Base-by-base conservation (phyloP, 2,797 vertebrate genomes). In the Neopelma chrysocephalum region DNA sequence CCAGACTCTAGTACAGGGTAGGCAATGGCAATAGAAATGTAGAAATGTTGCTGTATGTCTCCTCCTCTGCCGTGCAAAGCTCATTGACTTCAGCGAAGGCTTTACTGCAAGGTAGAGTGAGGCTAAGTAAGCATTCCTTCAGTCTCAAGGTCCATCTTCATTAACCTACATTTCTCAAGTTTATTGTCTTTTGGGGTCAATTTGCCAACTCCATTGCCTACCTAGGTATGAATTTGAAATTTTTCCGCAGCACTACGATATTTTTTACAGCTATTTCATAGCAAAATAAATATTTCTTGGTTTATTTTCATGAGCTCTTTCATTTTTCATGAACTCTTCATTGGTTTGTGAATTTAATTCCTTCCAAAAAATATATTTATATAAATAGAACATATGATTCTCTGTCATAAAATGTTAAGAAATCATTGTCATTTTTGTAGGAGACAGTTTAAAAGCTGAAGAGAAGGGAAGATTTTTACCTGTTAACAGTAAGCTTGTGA, bases 11-110 rank as follows among this genome's bases (percentile, higher is more conserved):
- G 4, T 21, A 0, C 15, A 22, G 32, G 9, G 26, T 69, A 51
- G 60, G 22, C 31, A 77, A 1, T 47, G 31, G 43, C 38, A 56
- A 29, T 8, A 58, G 18, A 64, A 80, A 25, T 68, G 16, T 22
- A 0, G 25, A 18, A 64, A 34, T 8, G 2, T 34, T 78, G 61
- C 56, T 42, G 6, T 12, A 8, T 12, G 6, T 43, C 34, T 57
- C 2, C 0, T 32, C 72, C 15, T 36, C 23, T 71, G n/a, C 57
- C 72, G 43, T 3, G 3, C 34, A 53, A 51, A 68, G 48, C 19
- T 36, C 0, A 0, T 1, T 80, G 45, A 32, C 47, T 82, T 70
- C 43, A 65, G 26, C 3, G 17, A 69, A 57, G 34, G 21, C 27
- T 78, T 32, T 57, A 26, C n/a, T 9, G 5, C 27, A 36, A 79